A percentile compares a stretch with the other conserved stretches of the same genome.
Conservation (phyloP, 2,113 vertebrate species). For the Microcebus lehilahytsara region DNA sequence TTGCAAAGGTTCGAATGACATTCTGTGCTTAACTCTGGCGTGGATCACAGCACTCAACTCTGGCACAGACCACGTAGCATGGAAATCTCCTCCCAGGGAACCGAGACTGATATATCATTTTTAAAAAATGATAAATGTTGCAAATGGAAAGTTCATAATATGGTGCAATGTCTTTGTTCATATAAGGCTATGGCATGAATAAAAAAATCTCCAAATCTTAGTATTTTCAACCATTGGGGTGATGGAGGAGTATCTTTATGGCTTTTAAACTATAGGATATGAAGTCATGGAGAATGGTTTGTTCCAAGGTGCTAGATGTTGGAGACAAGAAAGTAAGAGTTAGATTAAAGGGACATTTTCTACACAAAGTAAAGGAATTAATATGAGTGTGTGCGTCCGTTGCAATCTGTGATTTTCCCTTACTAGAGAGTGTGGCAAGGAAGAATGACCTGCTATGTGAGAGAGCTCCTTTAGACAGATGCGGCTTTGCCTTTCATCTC, state of each 20-base stretch:
- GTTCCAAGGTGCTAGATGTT: background rate
- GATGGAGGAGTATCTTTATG: background rate
- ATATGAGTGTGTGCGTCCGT: background rate
- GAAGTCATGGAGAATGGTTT: slow-evolving; percentile 1
- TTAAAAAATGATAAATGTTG: background rate
- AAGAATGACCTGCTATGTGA: background rate
- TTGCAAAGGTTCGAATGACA: background rate
- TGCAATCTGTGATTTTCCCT: background rate
- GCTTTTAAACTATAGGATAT: background rate
- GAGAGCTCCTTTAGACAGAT: background rate
- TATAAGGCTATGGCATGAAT: background rate
- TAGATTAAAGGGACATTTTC: background rate
- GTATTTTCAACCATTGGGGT: background rate
- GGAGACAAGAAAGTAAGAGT: background rate
- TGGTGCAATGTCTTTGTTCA: background rate
- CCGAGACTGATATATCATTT: background rate
- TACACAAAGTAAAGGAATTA: slow-evolving; percentile 5
- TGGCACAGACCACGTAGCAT: background rate
- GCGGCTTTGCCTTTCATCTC: background rate
- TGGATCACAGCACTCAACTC: background rate
- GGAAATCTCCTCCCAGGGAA: background rate
- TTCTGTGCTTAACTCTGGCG: background rate
- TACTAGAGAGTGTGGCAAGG: background rate
- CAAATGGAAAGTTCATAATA: background rate
- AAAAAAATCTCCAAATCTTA: background rate